Conservation (phyloP, 1,140 invertebrate genomes). For the Calycopis cecrops region DNA sequence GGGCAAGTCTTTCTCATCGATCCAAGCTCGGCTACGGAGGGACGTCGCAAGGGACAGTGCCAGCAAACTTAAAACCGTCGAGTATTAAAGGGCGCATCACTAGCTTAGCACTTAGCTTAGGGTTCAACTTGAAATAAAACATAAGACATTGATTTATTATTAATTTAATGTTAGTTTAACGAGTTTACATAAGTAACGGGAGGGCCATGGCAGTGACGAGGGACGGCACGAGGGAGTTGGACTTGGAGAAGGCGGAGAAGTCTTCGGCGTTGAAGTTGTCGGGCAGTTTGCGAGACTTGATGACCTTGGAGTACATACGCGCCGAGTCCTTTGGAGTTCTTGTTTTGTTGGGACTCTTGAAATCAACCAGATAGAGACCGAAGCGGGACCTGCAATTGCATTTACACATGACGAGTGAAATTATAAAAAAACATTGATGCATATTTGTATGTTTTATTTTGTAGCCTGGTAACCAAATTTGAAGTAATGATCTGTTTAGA, state of each 20-base stretch:
- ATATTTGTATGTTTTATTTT: conserved; percentile 51
- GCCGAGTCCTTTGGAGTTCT: conserved; percentile 84
- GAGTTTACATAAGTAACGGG: conserved; percentile 4
- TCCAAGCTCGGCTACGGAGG: conserved; percentile 58
- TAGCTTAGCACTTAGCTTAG: conserved; percentile 40
- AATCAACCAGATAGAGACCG: conserved; percentile 86
- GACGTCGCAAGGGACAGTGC: conserved; percentile 62
- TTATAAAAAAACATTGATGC: conserved; percentile 57
- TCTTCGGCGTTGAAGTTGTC: conserved; percentile 33
- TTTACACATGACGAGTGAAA: conserved; percentile 70
- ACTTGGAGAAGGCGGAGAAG: conserved; percentile 60
- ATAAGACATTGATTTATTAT: conserved; percentile 58
- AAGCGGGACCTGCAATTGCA: conserved; percentile 80
- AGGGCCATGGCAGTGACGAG: conserved; percentile 42
- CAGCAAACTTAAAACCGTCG: conserved; percentile 62
- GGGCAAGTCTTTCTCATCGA: conserved; percentile 81
- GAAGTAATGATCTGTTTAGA: too few relatives aligned
- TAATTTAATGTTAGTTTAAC: conserved; percentile 57
- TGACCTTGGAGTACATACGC: conserved; percentile 70
- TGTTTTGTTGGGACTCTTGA: conserved; percentile 79
- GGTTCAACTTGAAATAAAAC: conserved; percentile 63
- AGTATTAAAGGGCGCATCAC: conserved; percentile 46
- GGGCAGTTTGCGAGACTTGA: conserved; percentile 50
- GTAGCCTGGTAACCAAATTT: background rate
- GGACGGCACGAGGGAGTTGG: conserved; percentile 36